Conservation (phyloP, 2,113 vertebrate genomes). For the Azemiops feae region DNA sequence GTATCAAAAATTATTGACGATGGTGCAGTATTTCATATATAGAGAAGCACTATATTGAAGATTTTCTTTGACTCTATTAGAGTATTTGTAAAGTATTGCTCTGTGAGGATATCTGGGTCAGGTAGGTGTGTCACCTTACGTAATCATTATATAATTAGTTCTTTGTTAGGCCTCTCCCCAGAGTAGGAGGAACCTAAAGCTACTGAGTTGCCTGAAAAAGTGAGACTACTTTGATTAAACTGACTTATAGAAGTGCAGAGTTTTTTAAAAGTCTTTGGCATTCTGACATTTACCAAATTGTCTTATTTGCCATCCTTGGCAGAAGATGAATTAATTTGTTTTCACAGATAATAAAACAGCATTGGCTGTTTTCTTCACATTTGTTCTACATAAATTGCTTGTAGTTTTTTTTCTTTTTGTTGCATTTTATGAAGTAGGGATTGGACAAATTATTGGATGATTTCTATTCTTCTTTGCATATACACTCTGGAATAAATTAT, state of each 20-base stretch:
- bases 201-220: constrained; percentile 1
- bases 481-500: background rate
- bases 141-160: constrained; percentile 69
- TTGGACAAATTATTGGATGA: background rate
- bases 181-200: constrained; percentile 53
- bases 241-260: background rate
- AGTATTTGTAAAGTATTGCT: background rate
- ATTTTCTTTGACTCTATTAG: background rate
- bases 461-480: background rate
- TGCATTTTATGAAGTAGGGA: background rate
- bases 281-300: accelerated
- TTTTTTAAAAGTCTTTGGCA: background rate
- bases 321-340: background rate
- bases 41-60: background rate
- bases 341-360: background rate
- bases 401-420: background rate
- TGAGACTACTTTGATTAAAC: constrained; percentile 49
- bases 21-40: background rate
- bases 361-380: background rate
- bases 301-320: accelerated
- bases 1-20: background rate
- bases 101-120: background rate
- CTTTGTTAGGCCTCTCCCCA: constrained; percentile 58
- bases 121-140: constrained; percentile 58
- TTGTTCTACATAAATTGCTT: background rate